A percentile compares a stretch with the other conserved stretches of the same genome.
phyloP scores from a whole-genome alignment of 2,888 invertebrate genomes.

The Graphium colonna region DNA sequence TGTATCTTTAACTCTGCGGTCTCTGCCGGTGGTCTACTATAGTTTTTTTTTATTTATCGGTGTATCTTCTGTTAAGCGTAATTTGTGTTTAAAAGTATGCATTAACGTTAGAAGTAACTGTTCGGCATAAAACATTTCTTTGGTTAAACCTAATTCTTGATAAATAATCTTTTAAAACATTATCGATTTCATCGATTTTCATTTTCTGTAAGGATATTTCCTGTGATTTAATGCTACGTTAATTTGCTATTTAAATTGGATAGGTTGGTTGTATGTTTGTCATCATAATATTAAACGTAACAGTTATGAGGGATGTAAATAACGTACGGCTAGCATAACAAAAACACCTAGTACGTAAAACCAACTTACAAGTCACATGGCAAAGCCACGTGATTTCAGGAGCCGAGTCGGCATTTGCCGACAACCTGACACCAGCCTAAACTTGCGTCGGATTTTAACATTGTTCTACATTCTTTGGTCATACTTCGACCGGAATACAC shows the following conservation, averaged over 20 bases:
- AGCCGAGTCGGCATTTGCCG: too few relatives aligned
- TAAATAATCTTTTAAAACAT: background rate
- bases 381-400: too few relatives aligned
- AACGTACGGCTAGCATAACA: too few relatives aligned
- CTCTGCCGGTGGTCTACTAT: conserved; percentile 16
- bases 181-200: background rate
- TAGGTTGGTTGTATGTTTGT: background rate
- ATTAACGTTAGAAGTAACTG: background rate
- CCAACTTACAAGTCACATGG: too few relatives aligned
- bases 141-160: background rate
- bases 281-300: too few relatives aligned
- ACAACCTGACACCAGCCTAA: too few relatives aligned
- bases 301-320: too few relatives aligned
- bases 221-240: background rate
- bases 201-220: background rate
- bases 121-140: conserved; percentile 1
- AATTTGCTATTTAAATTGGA: background rate
- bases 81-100: conserved; percentile 3
- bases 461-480: too few relatives aligned
- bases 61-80: background rate
- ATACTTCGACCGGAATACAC: too few relatives aligned
- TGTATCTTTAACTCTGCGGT: too few relatives aligned
- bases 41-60: conserved; percentile 1
- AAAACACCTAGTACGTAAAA: too few relatives aligned
- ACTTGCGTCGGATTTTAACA: too few relatives aligned